Evolutionary conservation across 2,888 invertebrate species (phyloP), one percentile per base, ranked within the genome.

Genomic region (Drosophila anceps): DNA sequence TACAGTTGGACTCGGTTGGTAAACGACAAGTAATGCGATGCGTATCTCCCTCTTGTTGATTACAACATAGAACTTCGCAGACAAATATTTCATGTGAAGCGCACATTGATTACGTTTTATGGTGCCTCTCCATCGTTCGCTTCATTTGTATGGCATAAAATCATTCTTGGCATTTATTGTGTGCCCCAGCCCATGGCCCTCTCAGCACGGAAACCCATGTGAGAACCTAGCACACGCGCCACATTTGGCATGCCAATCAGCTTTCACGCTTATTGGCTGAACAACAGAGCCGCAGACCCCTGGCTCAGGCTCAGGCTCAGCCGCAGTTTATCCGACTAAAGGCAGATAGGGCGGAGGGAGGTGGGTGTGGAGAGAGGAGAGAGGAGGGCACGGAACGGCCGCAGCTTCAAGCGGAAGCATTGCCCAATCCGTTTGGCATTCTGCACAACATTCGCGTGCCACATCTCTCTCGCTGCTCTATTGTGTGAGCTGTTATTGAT

Each of bases 201-300:
- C 20, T 18, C 20, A 20, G 37, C 37, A 57, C 57, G 39, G 7
- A 48, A 60, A 7, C 39, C 54, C 18, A 18, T 53, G 31, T 48
- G 66, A 20, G 35, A 68, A 70, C 66, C 75, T 62, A 44, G 66
- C 50, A 69, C 78, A 69, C 69, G 81, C 73, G 74, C 60, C 74
- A 83, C 84, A 83, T 83, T 84, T 88, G 74, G 86, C 71, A 84
- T 84, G 88, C 86, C 81, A 84, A 83, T 85, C 84, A 88, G 84
- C 64, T 72, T 68, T 54, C 76, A 69, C 70, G 68, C 78, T 85
- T 84, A 88, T 85, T 84, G 88, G 51, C 51, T 69, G 46, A 60
- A 10, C 54, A 46, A 37, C 37, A 69, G 44, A 29, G 58, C 66
- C 60, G 60, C 62, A 57, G 51, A 44, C n/a, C 50, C 46, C 59